These are phyloP conservation scores for Blennius ocellaris DNA, from an alignment of 2,113 vertebrate species.

Conservation along the genomic window DNA sequence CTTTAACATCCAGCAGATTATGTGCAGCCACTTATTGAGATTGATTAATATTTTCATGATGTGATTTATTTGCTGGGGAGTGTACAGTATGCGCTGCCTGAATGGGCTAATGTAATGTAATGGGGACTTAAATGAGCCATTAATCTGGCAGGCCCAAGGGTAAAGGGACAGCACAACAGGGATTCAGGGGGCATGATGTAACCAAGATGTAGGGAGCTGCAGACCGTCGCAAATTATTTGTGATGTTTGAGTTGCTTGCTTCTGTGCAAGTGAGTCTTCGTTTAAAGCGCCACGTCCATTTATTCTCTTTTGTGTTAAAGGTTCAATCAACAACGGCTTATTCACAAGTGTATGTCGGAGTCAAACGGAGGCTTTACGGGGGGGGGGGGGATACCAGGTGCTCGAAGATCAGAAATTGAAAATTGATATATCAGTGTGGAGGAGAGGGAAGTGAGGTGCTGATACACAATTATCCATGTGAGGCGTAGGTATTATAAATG, in stretches of 20 bases:
- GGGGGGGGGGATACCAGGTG: conserved; percentile 47
- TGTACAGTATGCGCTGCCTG: conserved; percentile 53
- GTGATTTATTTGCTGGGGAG: conserved; percentile 66
- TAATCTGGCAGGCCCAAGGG: conserved; percentile 76
- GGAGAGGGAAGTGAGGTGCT: conserved; percentile 43
- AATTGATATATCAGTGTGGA: conserved; percentile 54
- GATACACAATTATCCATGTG: conserved; percentile 70
- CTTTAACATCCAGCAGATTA: conserved; percentile 74
- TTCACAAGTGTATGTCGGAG: conserved; percentile 11
- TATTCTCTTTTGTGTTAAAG: background rate
- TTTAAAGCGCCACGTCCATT: conserved; percentile 5
- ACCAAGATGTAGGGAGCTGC: conserved; percentile 29
- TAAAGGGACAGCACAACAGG: conserved; percentile 65
- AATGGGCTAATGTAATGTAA: conserved; percentile 71
- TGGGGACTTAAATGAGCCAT: conserved; percentile 78
- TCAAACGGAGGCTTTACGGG: conserved; percentile 6
- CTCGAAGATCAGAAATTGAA: conserved; percentile 61
- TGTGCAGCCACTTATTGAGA: conserved; percentile 71
- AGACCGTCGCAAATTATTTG: conserved; percentile 22
- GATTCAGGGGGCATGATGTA: conserved; percentile 47
- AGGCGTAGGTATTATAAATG: conserved; percentile 68
- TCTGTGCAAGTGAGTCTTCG: conserved; percentile 10
- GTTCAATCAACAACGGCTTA: conserved; percentile 36
- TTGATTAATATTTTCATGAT: conserved; percentile 78
- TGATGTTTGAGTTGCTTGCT: conserved; percentile 17